phyloP scores from a whole-genome alignment of 2,888 invertebrate genomes.

The Macrophya alboannulata region DNA sequence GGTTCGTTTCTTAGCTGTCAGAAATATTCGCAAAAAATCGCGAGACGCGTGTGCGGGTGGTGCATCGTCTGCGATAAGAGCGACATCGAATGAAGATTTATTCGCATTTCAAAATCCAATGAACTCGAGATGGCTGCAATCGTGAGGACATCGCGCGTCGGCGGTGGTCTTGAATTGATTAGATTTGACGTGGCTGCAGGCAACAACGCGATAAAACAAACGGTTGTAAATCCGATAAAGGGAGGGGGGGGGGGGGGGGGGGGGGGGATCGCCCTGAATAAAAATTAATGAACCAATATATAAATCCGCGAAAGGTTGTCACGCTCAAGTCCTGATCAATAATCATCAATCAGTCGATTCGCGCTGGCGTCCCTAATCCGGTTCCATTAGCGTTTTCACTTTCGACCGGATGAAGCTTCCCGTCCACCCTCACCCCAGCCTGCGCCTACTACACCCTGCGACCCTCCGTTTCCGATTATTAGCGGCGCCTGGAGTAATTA shows the following conservation, averaged over 20 bases:
- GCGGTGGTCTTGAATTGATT: not conserved
- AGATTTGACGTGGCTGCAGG: not conserved
- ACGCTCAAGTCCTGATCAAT: conserved; percentile 57
- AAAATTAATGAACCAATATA: conserved; percentile 49
- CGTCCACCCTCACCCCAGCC: conserved; percentile 8
- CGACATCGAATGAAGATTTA: conserved; percentile 6
- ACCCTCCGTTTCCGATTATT: conserved; percentile 53
- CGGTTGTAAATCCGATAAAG: not conserved
- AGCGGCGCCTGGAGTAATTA: conserved; percentile 37
- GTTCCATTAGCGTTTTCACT: conserved; percentile 65
- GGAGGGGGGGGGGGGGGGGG: no score
- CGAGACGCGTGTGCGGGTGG: not conserved
- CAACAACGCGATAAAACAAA: not conserved
- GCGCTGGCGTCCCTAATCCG: conserved; percentile 60
- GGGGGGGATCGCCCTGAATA: not conserved
- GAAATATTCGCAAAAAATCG: not conserved
- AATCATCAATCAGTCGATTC: conserved; percentile 65
- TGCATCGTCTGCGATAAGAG: conserved; percentile 21
- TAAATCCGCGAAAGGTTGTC: conserved; percentile 49
- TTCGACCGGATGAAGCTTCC: conserved; percentile 56
- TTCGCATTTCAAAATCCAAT: conserved; percentile 3
- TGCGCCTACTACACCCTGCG: conserved; percentile 39
- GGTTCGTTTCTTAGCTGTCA: not conserved
- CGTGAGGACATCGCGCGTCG: not conserved
- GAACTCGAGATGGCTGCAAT: not conserved